A percentile compares a stretch with the other conserved stretches of the same genome.
phyloP scores from a whole-genome alignment of 2,888 invertebrate species.

The Synergus umbraculus region DNA sequence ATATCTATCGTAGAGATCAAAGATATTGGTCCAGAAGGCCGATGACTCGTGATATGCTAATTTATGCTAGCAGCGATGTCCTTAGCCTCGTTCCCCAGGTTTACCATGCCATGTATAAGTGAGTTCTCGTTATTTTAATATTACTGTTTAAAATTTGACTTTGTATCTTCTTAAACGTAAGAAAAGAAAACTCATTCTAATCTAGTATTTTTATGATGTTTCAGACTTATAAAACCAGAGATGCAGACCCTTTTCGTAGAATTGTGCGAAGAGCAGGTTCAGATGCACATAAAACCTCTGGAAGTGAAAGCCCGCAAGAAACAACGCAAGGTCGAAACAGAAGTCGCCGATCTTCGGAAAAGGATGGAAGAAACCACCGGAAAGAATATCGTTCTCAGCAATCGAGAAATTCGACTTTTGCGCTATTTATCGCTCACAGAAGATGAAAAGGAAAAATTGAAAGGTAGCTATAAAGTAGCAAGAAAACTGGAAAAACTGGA shows the following conservation, averaged over 20 bases:
- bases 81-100: conserved; percentile 90
- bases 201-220: background rate
- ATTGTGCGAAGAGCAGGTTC: conserved; percentile 90
- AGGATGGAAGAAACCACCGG: conserved; percentile 88
- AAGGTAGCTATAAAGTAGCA: conserved; percentile 92
- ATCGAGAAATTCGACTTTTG: conserved; percentile 92
- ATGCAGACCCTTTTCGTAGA: conserved; percentile 87
- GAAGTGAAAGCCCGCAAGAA: conserved; percentile 92
- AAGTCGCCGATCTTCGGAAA: conserved; percentile 90
- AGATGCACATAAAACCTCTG: conserved; percentile 89
- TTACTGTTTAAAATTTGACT: background rate
- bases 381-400: conserved; percentile 93
- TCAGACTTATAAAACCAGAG: conserved; percentile 84
- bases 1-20: conserved; percentile 90
- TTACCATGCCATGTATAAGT: conserved; percentile 85
- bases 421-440: conserved; percentile 94
- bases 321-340: conserved; percentile 93
- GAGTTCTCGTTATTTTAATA: conserved; percentile 46
- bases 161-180: background rate
- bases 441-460: conserved; percentile 94
- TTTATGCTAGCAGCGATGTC: conserved; percentile 94
- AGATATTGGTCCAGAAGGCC: conserved; percentile 94
- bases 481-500: conserved; percentile 94
- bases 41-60: conserved; percentile 92
- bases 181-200: background rate